Evolutionary conservation across 2,797 vertebrate genomes (phyloP), one percentile per base, ranked within the genome.

Genomic region (Sternotherus odoratus): DNA sequence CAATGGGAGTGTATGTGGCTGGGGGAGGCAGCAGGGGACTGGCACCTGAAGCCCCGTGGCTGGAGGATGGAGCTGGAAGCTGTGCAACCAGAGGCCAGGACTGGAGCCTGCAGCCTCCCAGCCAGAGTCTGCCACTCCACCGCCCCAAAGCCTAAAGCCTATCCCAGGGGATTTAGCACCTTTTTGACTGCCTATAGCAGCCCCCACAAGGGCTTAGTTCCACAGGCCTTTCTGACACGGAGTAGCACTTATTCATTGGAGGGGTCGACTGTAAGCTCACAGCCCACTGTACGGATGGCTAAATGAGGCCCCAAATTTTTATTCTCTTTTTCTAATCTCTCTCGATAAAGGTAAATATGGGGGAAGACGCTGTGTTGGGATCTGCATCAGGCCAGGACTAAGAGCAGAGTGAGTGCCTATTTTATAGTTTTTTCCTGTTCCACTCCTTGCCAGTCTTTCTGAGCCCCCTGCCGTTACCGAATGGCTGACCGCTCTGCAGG

Each of bases 331-430:
- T 39, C 23, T 57, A 57, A 43, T 83, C 3, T 87, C 12, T 60
- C 30, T 82, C 54, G 74, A 43, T 84, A 95, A 93, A 92, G 43
- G 6, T 43, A 78, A 78, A 88, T 78, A 72, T 93, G 16, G 8
- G 49, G 48, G 43, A 83, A 88, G n/a, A 85, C 11, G 51, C 88
- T 80, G 3, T 74, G 24, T 17, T 46, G 48, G 56, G 26, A 75
- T 39, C 51, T 54, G 24, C 3, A 39, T 36, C 66, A 72, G 21
- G 36, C 36, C 11, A 12, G 17, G 36, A 39, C 66, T 72, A 11
- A 23, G 11, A 72, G n/a, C 23, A 72, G 10, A 21, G 8, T 12
- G 3, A 87, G 49, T 92, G 79, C 3, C 78, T 26, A 3, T 63
- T 86, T 83, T 72, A 39, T 66, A 72, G 80, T 23, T 39, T 7